phyloP scores from a whole-genome alignment of 2,113 vertebrate species.

The Macquaria ambigua region DNA sequence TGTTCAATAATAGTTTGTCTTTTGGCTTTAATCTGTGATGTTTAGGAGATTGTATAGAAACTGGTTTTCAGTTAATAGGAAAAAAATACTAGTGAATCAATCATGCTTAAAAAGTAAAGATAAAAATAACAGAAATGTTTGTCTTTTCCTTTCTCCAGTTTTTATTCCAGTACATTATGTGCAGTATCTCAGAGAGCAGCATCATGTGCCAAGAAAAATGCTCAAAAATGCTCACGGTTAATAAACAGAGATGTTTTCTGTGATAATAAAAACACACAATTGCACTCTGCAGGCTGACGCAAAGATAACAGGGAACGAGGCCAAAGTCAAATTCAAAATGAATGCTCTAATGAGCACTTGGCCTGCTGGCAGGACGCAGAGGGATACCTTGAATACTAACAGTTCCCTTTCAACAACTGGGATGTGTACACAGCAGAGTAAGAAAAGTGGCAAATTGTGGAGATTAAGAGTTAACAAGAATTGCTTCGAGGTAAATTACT shows the following conservation, averaged over 20 bases:
- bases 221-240: neutral
- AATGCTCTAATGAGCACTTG: slow-evolving; percentile 53
- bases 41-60: neutral
- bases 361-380: slow-evolving; percentile 19
- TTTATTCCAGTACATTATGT: slow-evolving; percentile 6
- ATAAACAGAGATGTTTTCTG: slow-evolving; percentile 41
- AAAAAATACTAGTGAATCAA: neutral
- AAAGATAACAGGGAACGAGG: slow-evolving; percentile 30
- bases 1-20: neutral
- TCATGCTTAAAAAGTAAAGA: slow-evolving; percentile 1
- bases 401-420: neutral
- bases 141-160: neutral
- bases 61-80: neutral
- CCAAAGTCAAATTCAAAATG: slow-evolving; percentile 41
- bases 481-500: slow-evolving; percentile 21
- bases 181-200: slow-evolving; percentile 3
- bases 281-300: neutral
- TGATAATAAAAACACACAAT: slow-evolving; percentile 29
- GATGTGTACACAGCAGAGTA: neutral
- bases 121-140: neutral
- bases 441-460: slow-evolving; percentile 7
- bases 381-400: slow-evolving; percentile 48
- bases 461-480: slow-evolving; percentile 32
- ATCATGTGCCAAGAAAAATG: neutral
- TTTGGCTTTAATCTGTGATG: neutral